Percentiles rank a stretch among this genome's conserved stretches.
phyloP scores from a whole-genome alignment of 2,113 vertebrate genomes.

The Prunella himalayana region DNA sequence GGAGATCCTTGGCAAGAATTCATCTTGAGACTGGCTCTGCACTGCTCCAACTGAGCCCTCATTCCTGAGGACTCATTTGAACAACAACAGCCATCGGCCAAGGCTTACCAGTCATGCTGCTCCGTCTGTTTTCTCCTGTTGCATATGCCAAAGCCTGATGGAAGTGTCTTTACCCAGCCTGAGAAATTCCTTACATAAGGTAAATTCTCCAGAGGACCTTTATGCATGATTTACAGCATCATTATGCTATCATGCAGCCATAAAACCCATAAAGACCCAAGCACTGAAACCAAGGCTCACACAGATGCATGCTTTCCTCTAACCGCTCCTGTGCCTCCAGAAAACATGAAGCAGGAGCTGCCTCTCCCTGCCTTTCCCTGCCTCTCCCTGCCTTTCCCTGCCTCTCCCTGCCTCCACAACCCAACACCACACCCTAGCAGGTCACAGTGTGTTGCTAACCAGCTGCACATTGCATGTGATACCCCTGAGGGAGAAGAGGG shows the following conservation, averaged over 20 bases:
- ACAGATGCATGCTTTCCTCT: background rate
- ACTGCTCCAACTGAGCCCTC: background rate
- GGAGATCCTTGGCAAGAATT: constrained; percentile 20
- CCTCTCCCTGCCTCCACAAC: background rate
- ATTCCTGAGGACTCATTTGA: background rate
- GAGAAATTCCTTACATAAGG: constrained; percentile 28
- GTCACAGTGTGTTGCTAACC: background rate
- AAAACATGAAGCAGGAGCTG: fast-evolving
- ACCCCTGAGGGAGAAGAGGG: background rate
- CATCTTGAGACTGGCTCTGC: background rate
- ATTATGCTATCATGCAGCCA: constrained; percentile 7
- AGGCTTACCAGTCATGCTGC: background rate
- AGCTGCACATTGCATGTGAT: fast-evolving
- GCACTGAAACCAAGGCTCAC: background rate
- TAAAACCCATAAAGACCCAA: constrained; percentile 29
- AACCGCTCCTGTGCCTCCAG: background rate
- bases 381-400: background rate
- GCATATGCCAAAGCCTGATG: background rate
- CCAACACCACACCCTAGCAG: background rate
- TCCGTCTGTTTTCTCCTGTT: constrained; percentile 6
- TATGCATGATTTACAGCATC: constrained; percentile 49
- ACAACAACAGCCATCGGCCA: background rate
- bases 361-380: background rate
- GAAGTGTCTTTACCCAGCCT: constrained; percentile 12
- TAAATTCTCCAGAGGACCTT: constrained; percentile 20